phyloP scores from a whole-genome alignment of 2,113 vertebrate genomes.

The Sinocyclocheilus anophthalmus region DNA sequence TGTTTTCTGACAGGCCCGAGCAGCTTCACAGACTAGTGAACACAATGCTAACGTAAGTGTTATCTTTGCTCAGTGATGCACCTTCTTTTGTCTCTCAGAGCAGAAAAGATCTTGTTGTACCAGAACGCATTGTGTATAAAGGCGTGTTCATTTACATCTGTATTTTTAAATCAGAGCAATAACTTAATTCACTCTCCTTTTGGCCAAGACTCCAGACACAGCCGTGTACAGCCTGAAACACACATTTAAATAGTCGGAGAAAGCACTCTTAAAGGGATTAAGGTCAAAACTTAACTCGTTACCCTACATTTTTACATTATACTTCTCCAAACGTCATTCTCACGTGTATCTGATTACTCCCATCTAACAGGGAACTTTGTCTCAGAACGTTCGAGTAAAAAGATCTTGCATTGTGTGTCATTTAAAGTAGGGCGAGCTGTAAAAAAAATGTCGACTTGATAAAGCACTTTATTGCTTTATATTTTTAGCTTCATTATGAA shows the following conservation, averaged over 20 bases:
- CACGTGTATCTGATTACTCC: too few relatives aligned
- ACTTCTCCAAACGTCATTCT: too few relatives aligned
- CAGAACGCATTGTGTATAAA: not conserved
- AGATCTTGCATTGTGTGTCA: not conserved
- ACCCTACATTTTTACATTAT: too few relatives aligned
- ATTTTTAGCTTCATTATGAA: not conserved
- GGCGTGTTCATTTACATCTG: not conserved
- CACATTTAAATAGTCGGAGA: too few relatives aligned
- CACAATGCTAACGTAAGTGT: too few relatives aligned
- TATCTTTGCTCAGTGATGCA: not conserved
- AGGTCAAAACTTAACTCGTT: too few relatives aligned
- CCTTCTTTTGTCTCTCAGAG: not conserved
- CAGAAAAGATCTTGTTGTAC: not conserved
- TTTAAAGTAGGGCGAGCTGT: not conserved
- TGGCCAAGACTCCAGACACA: not conserved
- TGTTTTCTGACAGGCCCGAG: not conserved
- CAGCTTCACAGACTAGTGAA: not conserved
- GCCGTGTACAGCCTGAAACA: too few relatives aligned
- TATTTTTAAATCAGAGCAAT: not conserved
- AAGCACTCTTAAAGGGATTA: too few relatives aligned
- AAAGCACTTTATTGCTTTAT: not conserved
- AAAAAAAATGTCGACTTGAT: not conserved
- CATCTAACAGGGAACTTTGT: too few relatives aligned
- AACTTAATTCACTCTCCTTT: not conserved
- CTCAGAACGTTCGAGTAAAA: not conserved